Evolutionary conservation across 2,113 vertebrate species (phyloP).

Genomic region (Chaetodon trifascialis): DNA sequence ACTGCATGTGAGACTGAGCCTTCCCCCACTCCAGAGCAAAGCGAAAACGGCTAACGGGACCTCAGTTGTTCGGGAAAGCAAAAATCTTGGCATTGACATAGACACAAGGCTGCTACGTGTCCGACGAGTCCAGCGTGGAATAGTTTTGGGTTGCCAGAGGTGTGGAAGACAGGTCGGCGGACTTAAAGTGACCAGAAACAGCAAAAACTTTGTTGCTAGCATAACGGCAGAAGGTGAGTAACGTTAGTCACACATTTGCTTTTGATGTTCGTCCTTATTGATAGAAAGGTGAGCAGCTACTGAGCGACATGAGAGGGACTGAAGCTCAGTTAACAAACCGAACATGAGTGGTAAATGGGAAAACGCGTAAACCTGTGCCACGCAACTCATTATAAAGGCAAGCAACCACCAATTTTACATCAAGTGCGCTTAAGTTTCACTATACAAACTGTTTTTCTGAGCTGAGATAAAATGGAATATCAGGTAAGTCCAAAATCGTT

Average conservation of each 20-base stretch:
- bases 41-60: conserved; percentile 14
- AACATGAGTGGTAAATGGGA: neutral
- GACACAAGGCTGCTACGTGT: neutral
- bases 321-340: too few species aligned
- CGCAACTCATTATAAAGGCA: neutral
- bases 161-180: conserved; percentile 14
- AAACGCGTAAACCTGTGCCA: neutral
- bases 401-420: too few species aligned
- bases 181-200: conserved; percentile 5
- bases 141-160: neutral
- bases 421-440: too few species aligned
- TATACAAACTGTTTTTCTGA: neutral
- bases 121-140: neutral
- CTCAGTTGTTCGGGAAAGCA: too few species aligned
- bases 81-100: neutral
- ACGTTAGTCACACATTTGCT: neutral
- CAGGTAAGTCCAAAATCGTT: neutral
- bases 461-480: neutral
- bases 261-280: conserved; percentile 10
- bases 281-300: neutral
- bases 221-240: conserved; percentile 56
- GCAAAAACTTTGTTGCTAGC: neutral
- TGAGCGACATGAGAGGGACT: neutral
- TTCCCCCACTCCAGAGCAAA: neutral
- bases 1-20: conserved; percentile 7